Base-by-base conservation (phyloP, 2,888 invertebrate genomes). In the Baronia brevicornis region DNA sequence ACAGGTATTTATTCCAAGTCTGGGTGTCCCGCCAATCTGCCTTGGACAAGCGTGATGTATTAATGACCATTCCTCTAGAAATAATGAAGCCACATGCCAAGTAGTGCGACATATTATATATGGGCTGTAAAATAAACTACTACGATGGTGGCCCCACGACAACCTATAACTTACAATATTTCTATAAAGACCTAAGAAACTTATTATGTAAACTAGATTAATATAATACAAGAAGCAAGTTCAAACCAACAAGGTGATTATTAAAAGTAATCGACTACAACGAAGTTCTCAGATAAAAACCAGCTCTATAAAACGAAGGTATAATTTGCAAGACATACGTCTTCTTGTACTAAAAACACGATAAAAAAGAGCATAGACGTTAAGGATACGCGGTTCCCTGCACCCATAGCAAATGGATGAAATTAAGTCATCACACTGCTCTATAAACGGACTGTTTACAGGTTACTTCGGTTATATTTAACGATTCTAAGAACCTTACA, bases 381-480 rank as follows among this genome's bases (percentile, higher is more conserved):
- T 38, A 39, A 39, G 34, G 32, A 37, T 51, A 60, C 61, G 63
- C 63, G 60, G 60, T 61, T 54, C 52, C n/a, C 59, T 58, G 58
- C 59, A 62, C 59, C 66, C 67, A 61, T 62, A 65, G 60, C 67
- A 64, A 75, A 74, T 71, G 63, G 48, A 55, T 61, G 62, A 63
- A 75, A 77, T 78, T 71, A 73, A 77, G 73, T 71, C 78, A 72
- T 78, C 74, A 70, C 54, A 54, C 54, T 60, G 58, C 66, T 57
- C 66, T 66, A 66, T 61, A 58, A 69, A 66, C 60, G 66, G 69
- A 60, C 64, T 64, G 46, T 49, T 60, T 54, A 55, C 58, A 61
- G 54, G 61, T 61, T 37, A 36, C 41, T 41, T 52, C 54, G 52
- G 51, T 58, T 50, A 57, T 61, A 53, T 63, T 63, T 51, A 46